phyloP scores from a whole-genome alignment of 2,113 vertebrate genomes.

The Albula glossodonta region DNA sequence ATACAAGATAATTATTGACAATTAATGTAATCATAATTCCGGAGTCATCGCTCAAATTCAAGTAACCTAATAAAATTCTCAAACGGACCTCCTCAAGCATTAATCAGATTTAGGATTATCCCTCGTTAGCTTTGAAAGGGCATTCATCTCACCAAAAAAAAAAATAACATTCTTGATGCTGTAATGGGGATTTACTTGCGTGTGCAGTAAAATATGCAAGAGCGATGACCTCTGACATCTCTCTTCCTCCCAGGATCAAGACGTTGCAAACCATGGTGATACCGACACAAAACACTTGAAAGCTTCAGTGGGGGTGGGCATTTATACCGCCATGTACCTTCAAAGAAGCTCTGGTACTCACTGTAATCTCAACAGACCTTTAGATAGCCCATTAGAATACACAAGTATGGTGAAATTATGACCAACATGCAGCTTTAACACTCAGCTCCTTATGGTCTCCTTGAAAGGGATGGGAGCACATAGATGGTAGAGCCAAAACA shows the following conservation, averaged over 20 bases:
- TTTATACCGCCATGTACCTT: not conserved
- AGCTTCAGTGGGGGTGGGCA: not conserved
- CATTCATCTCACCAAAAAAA: conserved; percentile 31
- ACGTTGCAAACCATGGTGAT: not conserved
- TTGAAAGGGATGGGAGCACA: not conserved
- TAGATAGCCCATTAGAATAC: not conserved
- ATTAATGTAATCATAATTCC: conserved; percentile 39
- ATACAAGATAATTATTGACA: conserved; percentile 26
- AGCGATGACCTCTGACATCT: not conserved
- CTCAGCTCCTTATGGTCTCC: not conserved
- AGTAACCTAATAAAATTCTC: conserved; percentile 37
- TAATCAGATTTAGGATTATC: conserved; percentile 44
- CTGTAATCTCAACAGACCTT: not conserved
- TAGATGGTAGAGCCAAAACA: not conserved
- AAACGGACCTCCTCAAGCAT: conserved; percentile 37
- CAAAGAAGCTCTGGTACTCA: not conserved
- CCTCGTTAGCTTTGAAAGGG: conserved; percentile 36
- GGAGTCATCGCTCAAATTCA: conserved; percentile 37
- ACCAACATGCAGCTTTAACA: not conserved
- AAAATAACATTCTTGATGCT: conserved; percentile 30
- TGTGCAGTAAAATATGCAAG: not conserved
- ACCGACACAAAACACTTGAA: not conserved
- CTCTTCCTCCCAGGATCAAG: not conserved
- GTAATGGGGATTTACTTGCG: conserved; percentile 25
- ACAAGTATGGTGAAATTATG: not conserved